A percentile compares a stretch with the other conserved stretches of the same genome.
Evolutionary conservation across 2,797 vertebrate species (phyloP).

Genomic region (Apogon talboti): DNA sequence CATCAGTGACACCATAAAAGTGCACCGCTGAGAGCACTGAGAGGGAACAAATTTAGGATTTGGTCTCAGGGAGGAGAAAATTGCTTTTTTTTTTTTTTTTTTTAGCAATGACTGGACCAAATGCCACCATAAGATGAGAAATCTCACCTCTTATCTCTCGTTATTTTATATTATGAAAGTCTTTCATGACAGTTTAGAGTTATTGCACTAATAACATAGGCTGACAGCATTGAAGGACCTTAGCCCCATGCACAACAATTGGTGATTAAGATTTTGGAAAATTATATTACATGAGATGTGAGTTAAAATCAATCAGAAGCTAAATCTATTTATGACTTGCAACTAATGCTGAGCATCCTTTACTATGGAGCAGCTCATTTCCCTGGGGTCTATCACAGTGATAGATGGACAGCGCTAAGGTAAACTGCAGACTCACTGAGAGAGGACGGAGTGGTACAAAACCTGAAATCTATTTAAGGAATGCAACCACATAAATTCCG

Average conservation of each 20-base stretch:
- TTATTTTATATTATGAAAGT: neutral
- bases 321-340: slow-evolving; percentile 42
- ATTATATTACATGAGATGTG: slow-evolving; percentile 5
- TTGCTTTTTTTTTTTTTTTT: neutral
- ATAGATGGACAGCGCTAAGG: slow-evolving; percentile 28
- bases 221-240: neutral
- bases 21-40: neutral
- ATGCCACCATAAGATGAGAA: slow-evolving; percentile 2
- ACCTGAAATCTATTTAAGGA: slow-evolving; percentile 19
- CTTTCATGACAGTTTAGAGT: slow-evolving; percentile 2
- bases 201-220: neutral
- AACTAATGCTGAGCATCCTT: slow-evolving; percentile 33
- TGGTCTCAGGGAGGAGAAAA: slow-evolving; percentile 25
- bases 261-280: slow-evolving; percentile 16
- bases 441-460: slow-evolving; percentile 20
- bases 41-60: slow-evolving; percentile 23
- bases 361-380: slow-evolving; percentile 28
- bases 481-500: slow-evolving; percentile 20
- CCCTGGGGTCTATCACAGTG: slow-evolving; percentile 24
- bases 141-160: neutral
- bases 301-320: slow-evolving; percentile 43
- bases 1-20: slow-evolving; percentile 9
- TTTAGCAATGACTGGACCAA: neutral
- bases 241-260: neutral
- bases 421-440: slow-evolving; percentile 29